phyloP scores from a whole-genome alignment of 1,140 invertebrate genomes.

The Macrocentrus cingulum region DNA sequence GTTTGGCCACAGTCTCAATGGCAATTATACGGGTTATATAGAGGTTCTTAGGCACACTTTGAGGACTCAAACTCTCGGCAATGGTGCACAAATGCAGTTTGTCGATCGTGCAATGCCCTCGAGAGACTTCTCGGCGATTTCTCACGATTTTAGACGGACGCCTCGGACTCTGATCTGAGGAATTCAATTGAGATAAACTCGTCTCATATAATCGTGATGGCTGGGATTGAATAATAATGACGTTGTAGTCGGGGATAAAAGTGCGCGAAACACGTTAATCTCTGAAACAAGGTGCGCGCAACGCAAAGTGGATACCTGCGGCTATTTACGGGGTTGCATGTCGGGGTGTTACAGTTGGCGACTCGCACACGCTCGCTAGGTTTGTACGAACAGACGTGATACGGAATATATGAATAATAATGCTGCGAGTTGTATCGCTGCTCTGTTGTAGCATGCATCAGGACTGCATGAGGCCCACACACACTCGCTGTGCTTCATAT shows the following conservation, averaged over 20 bases:
- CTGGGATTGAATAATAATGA: too few species aligned
- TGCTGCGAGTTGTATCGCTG: conserved; percentile 40
- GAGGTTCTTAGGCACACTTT: conserved; percentile 10
- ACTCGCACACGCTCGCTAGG: conserved; percentile 34
- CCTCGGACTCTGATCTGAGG: neutral
- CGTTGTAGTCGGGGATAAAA: too few species aligned
- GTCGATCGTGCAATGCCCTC: conserved; percentile 5
- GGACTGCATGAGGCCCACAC: conserved; percentile 27
- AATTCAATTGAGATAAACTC: too few species aligned
- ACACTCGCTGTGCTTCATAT: conserved; percentile 22
- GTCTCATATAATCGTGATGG: too few species aligned
- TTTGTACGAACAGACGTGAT: conserved; percentile 54
- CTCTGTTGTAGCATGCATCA: conserved; percentile 24
- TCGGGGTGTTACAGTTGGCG: conserved; percentile 37
- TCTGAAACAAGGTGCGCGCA: neutral
- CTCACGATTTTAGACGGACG: neutral
- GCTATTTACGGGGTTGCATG: conserved; percentile 42
- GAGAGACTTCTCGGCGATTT: neutral
- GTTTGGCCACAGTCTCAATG: conserved; percentile 30
- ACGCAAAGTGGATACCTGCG: conserved; percentile 38
- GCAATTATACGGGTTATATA: conserved; percentile 35
- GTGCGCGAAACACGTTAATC: neutral
- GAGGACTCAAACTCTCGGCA: conserved; percentile 2
- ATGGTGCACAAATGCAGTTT: conserved; percentile 31
- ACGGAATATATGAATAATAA: conserved; percentile 61